phyloP scores from a whole-genome alignment of 2,797 vertebrate genomes.

The Sylvia borin region DNA sequence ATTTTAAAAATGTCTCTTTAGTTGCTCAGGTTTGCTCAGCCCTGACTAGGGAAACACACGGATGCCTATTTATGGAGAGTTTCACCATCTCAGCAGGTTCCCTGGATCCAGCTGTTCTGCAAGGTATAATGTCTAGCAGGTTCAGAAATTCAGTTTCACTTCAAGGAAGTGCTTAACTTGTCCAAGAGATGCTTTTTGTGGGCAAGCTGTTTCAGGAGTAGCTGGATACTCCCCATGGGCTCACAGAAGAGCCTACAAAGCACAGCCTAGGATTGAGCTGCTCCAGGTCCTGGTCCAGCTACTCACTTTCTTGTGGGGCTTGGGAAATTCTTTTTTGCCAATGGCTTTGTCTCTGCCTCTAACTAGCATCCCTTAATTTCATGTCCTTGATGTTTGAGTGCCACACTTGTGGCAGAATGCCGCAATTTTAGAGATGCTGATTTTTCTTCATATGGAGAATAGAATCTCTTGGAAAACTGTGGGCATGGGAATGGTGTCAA shows the following conservation, averaged over 20 bases:
- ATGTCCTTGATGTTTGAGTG: background rate
- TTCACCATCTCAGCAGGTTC: background rate
- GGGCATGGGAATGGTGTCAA: background rate
- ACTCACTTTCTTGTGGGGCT: accelerated
- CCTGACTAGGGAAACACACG: background rate
- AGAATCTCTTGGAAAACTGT: background rate
- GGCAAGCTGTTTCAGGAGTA: background rate
- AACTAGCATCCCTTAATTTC: background rate
- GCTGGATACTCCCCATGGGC: background rate
- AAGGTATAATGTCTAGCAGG: background rate
- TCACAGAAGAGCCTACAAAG: background rate
- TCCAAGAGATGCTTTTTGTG: background rate
- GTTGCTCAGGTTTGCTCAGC: background rate
- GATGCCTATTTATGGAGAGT: background rate
- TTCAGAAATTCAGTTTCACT: background rate
- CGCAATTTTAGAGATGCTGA: background rate
- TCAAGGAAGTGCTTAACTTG: background rate
- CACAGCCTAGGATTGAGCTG: background rate
- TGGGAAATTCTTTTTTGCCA: background rate
- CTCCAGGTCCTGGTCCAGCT: background rate
- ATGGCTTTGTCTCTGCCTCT: background rate
- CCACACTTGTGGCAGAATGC: background rate
- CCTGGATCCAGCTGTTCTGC: background rate
- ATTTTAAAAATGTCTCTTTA: background rate
- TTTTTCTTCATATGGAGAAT: background rate